Evolutionary conservation across 2,888 invertebrate genomes (phyloP).

Genomic region (Lycia hirtaria): DNA sequence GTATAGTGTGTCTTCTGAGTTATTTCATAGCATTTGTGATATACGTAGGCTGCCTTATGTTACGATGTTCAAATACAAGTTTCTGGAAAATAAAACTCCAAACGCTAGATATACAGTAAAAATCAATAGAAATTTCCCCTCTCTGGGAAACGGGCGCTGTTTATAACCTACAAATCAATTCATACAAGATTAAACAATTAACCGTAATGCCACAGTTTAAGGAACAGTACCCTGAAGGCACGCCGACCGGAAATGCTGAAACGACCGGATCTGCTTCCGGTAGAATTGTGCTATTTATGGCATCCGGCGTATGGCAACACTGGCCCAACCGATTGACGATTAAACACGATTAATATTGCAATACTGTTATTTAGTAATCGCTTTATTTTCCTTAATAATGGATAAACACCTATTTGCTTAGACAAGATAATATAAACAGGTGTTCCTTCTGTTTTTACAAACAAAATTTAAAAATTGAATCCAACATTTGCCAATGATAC

Average conservation of each 20-base stretch:
- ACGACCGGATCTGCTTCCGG: slow-evolving; percentile 50
- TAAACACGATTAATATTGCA: slow-evolving; percentile 5
- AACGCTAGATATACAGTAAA: neutral
- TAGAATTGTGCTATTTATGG: slow-evolving; percentile 47
- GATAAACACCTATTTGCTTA: too few relatives aligned
- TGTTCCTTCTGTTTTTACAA: too few relatives aligned
- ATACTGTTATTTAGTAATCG: slow-evolving; percentile 11
- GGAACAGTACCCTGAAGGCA: slow-evolving; percentile 22
- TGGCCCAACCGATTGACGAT: slow-evolving; percentile 6
- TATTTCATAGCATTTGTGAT: too few relatives aligned
- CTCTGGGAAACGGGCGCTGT: slow-evolving; percentile 22
- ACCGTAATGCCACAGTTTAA: neutral
- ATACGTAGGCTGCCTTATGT: too few relatives aligned
- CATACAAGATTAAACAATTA: slow-evolving; percentile 55
- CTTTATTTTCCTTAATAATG: too few relatives aligned
- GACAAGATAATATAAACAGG: too few relatives aligned
- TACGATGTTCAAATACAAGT: too few relatives aligned
- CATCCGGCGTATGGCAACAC: slow-evolving; percentile 40
- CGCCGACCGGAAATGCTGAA: slow-evolving; percentile 46
- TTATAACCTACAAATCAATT: slow-evolving; percentile 39
- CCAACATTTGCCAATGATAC: too few relatives aligned
- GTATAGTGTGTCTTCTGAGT: too few relatives aligned
- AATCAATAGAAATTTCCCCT: slow-evolving; percentile 14
- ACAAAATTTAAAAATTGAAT: too few relatives aligned
- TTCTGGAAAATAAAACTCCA: too few relatives aligned